Base-by-base conservation (phyloP, 2,888 invertebrate species). In the Microctonus aethiopoides region DNA sequence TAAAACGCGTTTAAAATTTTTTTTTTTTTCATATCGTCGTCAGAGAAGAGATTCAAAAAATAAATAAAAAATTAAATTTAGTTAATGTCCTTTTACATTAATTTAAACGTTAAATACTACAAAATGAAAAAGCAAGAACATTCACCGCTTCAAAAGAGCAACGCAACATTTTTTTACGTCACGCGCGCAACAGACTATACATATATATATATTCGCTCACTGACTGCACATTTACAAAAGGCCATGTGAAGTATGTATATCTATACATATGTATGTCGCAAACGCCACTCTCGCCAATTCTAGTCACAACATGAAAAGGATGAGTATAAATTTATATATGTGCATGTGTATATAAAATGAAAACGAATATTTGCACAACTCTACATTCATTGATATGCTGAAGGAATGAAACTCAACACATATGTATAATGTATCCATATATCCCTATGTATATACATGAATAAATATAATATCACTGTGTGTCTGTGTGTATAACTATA, bases 201-300 rank as follows among this genome's bases (percentile, higher is more conserved):
- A 46, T 46, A 16, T n/a, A n/a, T n/a, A n/a, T n/a, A n/a, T n/a
- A n/a, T n/a, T n/a, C n/a, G n/a, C n/a, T n/a, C 62, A 71, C 70
- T 56, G 34, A 59, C 65, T 67, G 71, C 71, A 73, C 70, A 74
- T 70, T 74, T 67, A 66, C 62, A 72, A 72, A 74, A 72, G 67
- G 59, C 34, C 24, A 20, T 7, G 11, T 51, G 29, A 13, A n/a
- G 22, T 62, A 36, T 22, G 22, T 46, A 9, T 13, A 46, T 46
- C 6, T 16, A 46, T 16, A 16, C 4, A 10, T 16, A 46, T 22
- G 16, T 51, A 26, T 56, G 13, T 56, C 26, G n/a, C 29, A 56
- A 29, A 56, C 26, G 24, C 13, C 26, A n/a, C 56, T 24, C 56
- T 29, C 29, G 7, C 26, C 26, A 29, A 7, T 26, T 26, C 5